These are phyloP conservation scores for Tetragnatha montana DNA, from an alignment of 2,888 invertebrate genomes.

Conservation along the genomic window DNA sequence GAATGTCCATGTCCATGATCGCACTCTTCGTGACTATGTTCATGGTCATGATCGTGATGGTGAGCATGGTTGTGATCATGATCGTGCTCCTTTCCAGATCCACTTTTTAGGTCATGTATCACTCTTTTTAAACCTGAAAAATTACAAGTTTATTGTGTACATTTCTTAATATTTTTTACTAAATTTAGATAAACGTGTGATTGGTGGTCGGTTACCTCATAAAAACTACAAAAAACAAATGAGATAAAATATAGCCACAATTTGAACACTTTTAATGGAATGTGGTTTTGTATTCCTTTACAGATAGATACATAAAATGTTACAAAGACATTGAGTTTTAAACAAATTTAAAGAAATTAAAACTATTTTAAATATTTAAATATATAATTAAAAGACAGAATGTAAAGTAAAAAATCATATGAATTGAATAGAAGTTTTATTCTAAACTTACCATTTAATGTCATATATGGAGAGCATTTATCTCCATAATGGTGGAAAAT, in stretches of 20 bases:
- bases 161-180: too few species aligned
- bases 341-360: too few species aligned
- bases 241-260: too few species aligned
- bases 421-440: neutral
- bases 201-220: too few species aligned
- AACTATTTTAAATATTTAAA: neutral
- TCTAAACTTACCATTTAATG: slow-evolving; percentile 33
- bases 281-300: too few species aligned
- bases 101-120: slow-evolving; percentile 59
- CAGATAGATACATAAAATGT: too few species aligned
- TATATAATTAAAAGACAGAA: neutral
- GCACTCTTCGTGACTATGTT: slow-evolving; percentile 31
- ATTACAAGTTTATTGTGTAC: neutral
- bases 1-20: slow-evolving; percentile 43
- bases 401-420: neutral
- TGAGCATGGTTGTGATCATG: slow-evolving; percentile 50
- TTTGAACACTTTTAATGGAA: too few species aligned
- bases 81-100: slow-evolving; percentile 37
- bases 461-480: slow-evolving; percentile 61
- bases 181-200: too few species aligned
- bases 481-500: slow-evolving; percentile 67
- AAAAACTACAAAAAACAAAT: too few species aligned
- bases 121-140: slow-evolving; percentile 56
- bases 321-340: too few species aligned
- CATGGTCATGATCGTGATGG: slow-evolving; percentile 34